phyloP scores from a whole-genome alignment of 1,140 invertebrate species.

The Scaptodrosophila lebanonensis region DNA sequence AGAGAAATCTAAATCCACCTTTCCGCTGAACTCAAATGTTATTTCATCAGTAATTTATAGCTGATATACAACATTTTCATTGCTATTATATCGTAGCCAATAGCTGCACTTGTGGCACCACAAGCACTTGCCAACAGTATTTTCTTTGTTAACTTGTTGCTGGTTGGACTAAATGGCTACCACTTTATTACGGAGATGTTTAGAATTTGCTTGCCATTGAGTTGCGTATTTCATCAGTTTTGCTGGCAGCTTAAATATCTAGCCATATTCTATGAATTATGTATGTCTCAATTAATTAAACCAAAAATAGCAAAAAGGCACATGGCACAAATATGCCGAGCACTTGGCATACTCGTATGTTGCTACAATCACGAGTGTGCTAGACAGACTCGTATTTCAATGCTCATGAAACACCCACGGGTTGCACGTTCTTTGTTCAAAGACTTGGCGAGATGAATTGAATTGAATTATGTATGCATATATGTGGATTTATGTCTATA shows the following conservation, averaged over 20 bases:
- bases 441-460: conserved; percentile 12
- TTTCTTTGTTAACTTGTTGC: too few species aligned
- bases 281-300: conserved; percentile 57
- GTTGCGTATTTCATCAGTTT: conserved; percentile 5
- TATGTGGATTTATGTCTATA: too few species aligned
- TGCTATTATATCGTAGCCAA: too few species aligned
- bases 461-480: too few species aligned
- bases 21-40: too few species aligned
- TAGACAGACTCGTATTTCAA: conserved; percentile 43
- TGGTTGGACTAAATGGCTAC: not conserved
- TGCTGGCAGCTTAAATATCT: conserved; percentile 21
- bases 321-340: conserved; percentile 20
- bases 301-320: conserved; percentile 35
- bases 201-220: too few species aligned
- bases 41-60: too few species aligned
- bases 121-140: too few species aligned
- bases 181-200: too few species aligned
- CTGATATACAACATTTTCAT: not conserved
- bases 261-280: conserved; percentile 28
- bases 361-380: conserved; percentile 52
- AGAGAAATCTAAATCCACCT: too few species aligned
- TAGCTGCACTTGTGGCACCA: too few species aligned
- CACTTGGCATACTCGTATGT: conserved; percentile 29
- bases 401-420: conserved; percentile 43
- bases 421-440: conserved; percentile 46